Base-by-base conservation (phyloP, 2,113 vertebrate genomes). In the Anolis sagrei region DNA sequence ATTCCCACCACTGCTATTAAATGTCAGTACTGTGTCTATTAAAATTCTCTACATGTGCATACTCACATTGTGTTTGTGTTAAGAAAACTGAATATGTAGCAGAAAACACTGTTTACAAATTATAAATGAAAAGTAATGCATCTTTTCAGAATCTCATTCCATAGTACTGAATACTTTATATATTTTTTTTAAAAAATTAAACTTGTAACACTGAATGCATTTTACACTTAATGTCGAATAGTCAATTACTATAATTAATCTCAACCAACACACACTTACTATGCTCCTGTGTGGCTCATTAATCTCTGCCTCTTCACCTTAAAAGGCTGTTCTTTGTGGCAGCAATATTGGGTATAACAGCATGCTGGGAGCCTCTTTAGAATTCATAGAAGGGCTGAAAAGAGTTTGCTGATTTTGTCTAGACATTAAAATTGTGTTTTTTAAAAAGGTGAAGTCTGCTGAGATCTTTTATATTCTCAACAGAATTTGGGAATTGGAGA, bases 181-280 rank as follows among this genome's bases (percentile, higher is more conserved):
- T 54, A 6, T 54, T 7, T 54, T 14, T 54, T 5, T 44, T 44
- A 44, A 84, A 83, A 85, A 79, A 21, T 54, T 36, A 72, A 34
- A 34, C 76, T n/a, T 79, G 58, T 78, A 89, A 69, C 62, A 88
- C 34, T 2, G 18, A 87, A 78, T 70, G 54, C 89, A 76, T 91
- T 91, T 89, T 92, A 88, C 80, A 87, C 89, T 90, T 62, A 84
- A 83, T 69, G 86, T 83, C 82, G 81, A 77, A 68, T 85, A 86
- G 87, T 23, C 8, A 48, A 90, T 87, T 89, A 91, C 32, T 87
- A 92, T 93, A 93, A 86, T 81, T 91, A 90, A 92, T 93, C 89
- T 88, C 82, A 84, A 91, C 91, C 92, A 94, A 93, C 91, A 81
- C 85, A 92, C 82, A 89, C 86, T 93, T 94, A 95, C 94, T 83